Base-by-base conservation (phyloP, 2,113 vertebrate species). In the Corvus hawaiiensis region DNA sequence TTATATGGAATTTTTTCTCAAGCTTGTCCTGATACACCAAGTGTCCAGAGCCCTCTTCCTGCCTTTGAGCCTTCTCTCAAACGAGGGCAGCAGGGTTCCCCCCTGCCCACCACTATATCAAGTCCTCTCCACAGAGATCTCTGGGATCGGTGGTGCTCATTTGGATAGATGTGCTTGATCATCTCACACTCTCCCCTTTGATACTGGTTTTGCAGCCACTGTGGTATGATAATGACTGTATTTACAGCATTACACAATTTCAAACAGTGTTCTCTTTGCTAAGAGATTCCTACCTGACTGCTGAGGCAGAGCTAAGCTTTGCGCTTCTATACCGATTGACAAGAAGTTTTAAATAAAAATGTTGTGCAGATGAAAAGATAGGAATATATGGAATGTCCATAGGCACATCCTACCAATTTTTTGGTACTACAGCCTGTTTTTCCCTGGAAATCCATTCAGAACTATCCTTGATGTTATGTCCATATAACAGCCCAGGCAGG, bases 401-500 rank as follows among this genome's bases (percentile, higher is more conserved):
- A 43, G 39, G 14, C 23, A 74, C 13, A 48, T 81, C n/a, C 33
- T 28, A 54, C 22, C 20, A 1, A 8, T 54, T 71, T 84, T 81
- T 75, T 43, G n/a, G 26, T 43, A 72, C 17, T 68, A 39, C 30
- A 62, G 13, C 10, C 18, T 37, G 28, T n/a, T 78, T 78, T 55
- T 6, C 10, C 11, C 48, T 35, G 30, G 27, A 85, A 75, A 24
- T 46, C 24, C 62, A 55, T 63, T 88, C 80, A 66, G 52, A 78
- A 18, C 33, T 16, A 46, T 75, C 61, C 44, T 59, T 87, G 51
- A 24, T 0, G 0, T 71, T 66, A 41, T 1, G 16, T 43, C 24
- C 61, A 11, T 54, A 39, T 17, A 62, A 58, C 0, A 0, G 19
- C 15, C n/a, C 59, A 73, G 37, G 20, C 35, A 71, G 58, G 39